Evolutionary conservation across 2,797 vertebrate genomes (phyloP).

Genomic region (Scolopax bukidnonensis): DNA sequence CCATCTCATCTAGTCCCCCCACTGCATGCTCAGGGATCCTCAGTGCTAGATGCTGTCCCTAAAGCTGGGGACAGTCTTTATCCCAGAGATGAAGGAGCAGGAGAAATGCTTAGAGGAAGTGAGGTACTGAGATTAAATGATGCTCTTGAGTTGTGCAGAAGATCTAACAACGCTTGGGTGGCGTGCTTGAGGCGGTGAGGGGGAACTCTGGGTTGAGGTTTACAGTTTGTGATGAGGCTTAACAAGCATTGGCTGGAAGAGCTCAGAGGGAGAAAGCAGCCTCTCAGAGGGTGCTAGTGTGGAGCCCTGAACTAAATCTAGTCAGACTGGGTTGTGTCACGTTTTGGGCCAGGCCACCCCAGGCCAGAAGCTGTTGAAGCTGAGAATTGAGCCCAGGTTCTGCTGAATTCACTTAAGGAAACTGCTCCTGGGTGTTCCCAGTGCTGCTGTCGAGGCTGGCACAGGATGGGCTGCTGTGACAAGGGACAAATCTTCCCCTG

Average conservation of each 20-base stretch:
- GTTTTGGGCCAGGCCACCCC: not conserved
- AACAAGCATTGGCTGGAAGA: not conserved
- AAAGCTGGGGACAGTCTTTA: not conserved
- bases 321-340: not conserved
- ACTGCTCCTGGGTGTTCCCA: slow-evolving; percentile 21
- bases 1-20: not conserved
- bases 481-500: not conserved
- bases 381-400: not conserved
- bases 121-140: not conserved
- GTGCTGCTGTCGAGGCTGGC: not conserved
- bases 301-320: slow-evolving; percentile 30
- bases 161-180: slow-evolving; percentile 26
- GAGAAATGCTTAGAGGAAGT: not conserved
- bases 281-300: not conserved
- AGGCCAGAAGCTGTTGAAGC: not conserved
- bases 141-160: not conserved
- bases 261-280: not conserved
- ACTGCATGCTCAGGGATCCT: not conserved
- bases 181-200: slow-evolving; percentile 2
- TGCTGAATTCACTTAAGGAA: not conserved
- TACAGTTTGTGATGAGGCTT: slow-evolving; percentile 53
- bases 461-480: not conserved
- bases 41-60: rapidly evolving
- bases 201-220: not conserved
- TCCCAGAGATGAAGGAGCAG: not conserved